Base-by-base conservation (phyloP, 2,797 vertebrate species). In the Yasuhikotakia modesta region DNA sequence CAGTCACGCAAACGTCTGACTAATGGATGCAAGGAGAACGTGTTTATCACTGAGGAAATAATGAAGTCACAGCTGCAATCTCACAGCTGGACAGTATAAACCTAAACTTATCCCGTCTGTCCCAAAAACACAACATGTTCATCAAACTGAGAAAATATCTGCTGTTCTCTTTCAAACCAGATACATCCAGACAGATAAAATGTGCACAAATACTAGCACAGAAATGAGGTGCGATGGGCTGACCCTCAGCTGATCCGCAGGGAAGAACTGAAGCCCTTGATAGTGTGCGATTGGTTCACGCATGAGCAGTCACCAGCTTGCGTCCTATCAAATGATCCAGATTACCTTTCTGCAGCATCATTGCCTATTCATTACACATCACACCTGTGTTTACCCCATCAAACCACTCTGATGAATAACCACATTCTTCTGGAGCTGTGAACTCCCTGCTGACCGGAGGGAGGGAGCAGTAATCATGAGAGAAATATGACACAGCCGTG, bases 21-120 rank as follows among this genome's bases (percentile, higher is more conserved):
- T 19, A 48, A n/a, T 50, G 67, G 32, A 46, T 10, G 46, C 11
- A 45, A 39, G 55, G 66, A 71, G 72, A 8, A 30, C 70, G 80
- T 79, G 76, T 85, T 78, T 83, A 78, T 84, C 85, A 85, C 80
- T 74, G 85, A 80, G 22, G 65, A 79, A 81, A 73, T 48, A 57
- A 80, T 30, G 32, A 24, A 75, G 64, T 46, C 63, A 71, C 69
- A 86, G 77, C 81, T 81, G 80, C 73, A 77, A 78, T 74, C 81
- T 77, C 45, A 76, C 64, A 75, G 69, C 76, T 67, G 79, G 82
- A 81, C 79, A 74, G 24, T 16, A 60, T 32, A 32, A 39, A 46
- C 32, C 14, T 69, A n/a, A 27, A 45, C 50, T 35, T 17, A 45
- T 32, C 43, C 45, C 43, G 53, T 50, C 52, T 68, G 39, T 32